These are phyloP conservation scores for Notothenia rossii DNA, from an alignment of 2,113 vertebrate species.

Conservation along the genomic window DNA sequence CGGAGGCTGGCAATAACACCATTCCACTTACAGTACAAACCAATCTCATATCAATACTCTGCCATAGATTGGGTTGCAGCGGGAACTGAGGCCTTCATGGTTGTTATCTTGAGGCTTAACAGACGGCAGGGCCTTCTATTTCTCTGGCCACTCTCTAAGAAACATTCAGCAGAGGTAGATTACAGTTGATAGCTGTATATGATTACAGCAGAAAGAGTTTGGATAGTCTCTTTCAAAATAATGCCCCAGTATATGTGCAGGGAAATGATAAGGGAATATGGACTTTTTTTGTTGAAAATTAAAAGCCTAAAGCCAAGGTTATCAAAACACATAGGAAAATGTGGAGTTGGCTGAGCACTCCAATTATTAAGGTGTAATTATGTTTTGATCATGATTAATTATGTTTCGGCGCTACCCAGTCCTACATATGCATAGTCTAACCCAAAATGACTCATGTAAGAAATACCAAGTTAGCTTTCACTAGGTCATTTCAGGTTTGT, in stretches of 20 bases:
- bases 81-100: slow-evolving; percentile 22
- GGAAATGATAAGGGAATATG: neutral
- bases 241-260: neutral
- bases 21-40: slow-evolving; percentile 59
- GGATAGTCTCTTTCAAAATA: slow-evolving; percentile 14
- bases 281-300: neutral
- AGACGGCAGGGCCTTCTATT: slow-evolving; percentile 22
- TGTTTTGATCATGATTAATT: neutral
- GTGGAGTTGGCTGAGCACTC: neutral
- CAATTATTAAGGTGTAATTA: neutral
- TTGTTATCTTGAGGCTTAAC: slow-evolving; percentile 49
- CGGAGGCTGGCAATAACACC: slow-evolving; percentile 56
- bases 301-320: neutral
- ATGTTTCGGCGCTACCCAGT: neutral
- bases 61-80: slow-evolving; percentile 51
- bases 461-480: too few species aligned
- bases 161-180: slow-evolving; percentile 55
- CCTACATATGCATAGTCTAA: too few species aligned
- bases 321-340: neutral
- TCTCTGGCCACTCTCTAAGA: slow-evolving; percentile 40
- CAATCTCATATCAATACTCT: slow-evolving; percentile 71
- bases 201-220: slow-evolving; percentile 9
- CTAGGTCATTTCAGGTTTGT: too few species aligned
- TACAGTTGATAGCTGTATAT: slow-evolving; percentile 40
- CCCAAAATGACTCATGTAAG: too few species aligned